Conservation (phyloP, 2,888 invertebrate species). For the Hofmannophila pseudospretella region DNA sequence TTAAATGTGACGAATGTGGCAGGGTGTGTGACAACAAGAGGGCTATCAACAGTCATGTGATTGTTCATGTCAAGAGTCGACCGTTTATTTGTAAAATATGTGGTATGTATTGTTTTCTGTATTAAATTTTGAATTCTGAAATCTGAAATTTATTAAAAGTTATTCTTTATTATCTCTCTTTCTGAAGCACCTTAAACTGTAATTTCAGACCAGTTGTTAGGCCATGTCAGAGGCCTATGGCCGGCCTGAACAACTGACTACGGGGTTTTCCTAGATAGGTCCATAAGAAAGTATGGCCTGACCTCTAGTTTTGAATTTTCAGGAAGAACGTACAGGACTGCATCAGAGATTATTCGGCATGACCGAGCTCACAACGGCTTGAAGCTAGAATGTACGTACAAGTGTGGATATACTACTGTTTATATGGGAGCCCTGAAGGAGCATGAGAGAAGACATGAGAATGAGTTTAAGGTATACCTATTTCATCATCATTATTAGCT, state of each 20-base stretch:
- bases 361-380: slow-evolving; percentile 45
- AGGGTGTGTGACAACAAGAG: slow-evolving; percentile 32
- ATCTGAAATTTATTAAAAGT: no score
- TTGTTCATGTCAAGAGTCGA: slow-evolving; percentile 35
- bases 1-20: slow-evolving; percentile 41
- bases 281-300: no score
- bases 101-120: slow-evolving; percentile 34
- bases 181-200: no score
- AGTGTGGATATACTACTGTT: slow-evolving; percentile 54
- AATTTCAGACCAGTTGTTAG: no score
- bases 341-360: slow-evolving; percentile 54
- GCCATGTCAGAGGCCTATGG: no score
- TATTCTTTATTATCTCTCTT: no score
- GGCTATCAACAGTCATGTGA: slow-evolving; percentile 35
- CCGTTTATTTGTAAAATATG: slow-evolving; percentile 61
- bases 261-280: no score
- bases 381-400: slow-evolving; percentile 40
- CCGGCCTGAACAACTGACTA: no score
- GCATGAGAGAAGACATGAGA: slow-evolving; percentile 52
- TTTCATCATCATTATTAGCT: no score
- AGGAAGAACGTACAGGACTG: slow-evolving; percentile 60
- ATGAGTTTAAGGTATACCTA: slow-evolving; percentile 42
- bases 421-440: slow-evolving; percentile 50
- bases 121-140: no score
- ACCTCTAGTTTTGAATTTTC: no score